A percentile compares a stretch with the other conserved stretches of the same genome.
Conservation (phyloP, 2,797 vertebrate species). For the Odontamblyopus rebecca region DNA sequence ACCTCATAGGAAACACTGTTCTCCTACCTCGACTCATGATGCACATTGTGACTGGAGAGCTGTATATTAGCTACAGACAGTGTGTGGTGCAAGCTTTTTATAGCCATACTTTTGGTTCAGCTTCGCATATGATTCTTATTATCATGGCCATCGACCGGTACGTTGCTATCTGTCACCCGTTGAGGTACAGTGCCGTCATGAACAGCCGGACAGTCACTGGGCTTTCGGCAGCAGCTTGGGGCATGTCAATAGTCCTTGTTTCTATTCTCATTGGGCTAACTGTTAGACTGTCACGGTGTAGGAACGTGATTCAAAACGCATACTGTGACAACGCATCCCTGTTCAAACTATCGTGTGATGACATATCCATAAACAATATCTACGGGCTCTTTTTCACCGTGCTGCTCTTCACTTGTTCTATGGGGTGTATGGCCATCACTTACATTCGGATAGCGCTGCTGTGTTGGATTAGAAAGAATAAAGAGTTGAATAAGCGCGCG, state of each 20-base stretch:
- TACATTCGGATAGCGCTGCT: constrained; percentile 64
- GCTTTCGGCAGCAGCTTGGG: constrained; percentile 61
- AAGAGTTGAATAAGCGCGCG: constrained; percentile 62
- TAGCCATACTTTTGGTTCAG: constrained; percentile 81
- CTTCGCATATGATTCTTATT: constrained; percentile 81
- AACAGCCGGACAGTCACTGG: constrained; percentile 66
- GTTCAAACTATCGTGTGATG: constrained; percentile 71
- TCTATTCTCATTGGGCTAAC: constrained; percentile 65
- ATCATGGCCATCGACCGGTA: constrained; percentile 85
- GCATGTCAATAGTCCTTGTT: constrained; percentile 49
- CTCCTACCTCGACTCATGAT: constrained; percentile 78
- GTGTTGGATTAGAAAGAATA: constrained; percentile 67
- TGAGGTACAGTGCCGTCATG: constrained; percentile 73
- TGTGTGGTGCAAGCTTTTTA: constrained; percentile 83
- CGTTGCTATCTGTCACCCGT: constrained; percentile 79
- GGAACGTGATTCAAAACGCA: constrained; percentile 53
- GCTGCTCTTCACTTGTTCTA: constrained; percentile 60
- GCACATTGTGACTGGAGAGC: constrained; percentile 76
- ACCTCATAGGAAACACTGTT: constrained; percentile 79
- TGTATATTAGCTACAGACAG: constrained; percentile 74
- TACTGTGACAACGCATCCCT: constrained; percentile 70
- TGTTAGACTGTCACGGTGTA: constrained; percentile 57
- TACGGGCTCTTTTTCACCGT: constrained; percentile 69
- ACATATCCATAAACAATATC: constrained; percentile 67
- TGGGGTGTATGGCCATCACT: constrained; percentile 58